phyloP scores from a whole-genome alignment of 2,797 vertebrate species.

The Enteromius viviparus region DNA sequence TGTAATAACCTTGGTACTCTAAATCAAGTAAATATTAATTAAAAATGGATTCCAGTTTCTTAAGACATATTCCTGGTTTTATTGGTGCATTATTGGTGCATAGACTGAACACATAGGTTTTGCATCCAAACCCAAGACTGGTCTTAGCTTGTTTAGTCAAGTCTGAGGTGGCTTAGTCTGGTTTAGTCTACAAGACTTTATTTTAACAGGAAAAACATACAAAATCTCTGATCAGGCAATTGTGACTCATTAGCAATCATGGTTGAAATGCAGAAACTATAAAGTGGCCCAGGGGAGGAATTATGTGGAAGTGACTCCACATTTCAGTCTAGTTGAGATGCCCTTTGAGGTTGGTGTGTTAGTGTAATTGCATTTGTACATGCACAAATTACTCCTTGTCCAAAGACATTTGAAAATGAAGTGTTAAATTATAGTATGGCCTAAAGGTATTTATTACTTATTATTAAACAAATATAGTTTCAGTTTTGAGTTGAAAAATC shows the following conservation, averaged over 20 bases:
- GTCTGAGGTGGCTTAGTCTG: background rate
- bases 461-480: background rate
- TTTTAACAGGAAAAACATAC: background rate
- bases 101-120: background rate
- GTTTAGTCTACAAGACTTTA: background rate
- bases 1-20: background rate
- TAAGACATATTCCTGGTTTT: background rate
- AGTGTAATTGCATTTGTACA: slow-evolving; percentile 39
- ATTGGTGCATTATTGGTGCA: background rate
- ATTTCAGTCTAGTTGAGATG: slow-evolving; percentile 48
- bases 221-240: background rate
- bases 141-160: background rate
- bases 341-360: slow-evolving; percentile 57
- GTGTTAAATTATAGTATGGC: background rate
- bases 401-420: slow-evolving; percentile 7
- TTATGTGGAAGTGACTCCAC: slow-evolving; percentile 67
- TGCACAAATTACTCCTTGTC: slow-evolving; percentile 14
- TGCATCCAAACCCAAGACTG: background rate
- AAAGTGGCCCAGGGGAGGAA: slow-evolving; percentile 66
- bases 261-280: slow-evolving; percentile 64
- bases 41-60: background rate
- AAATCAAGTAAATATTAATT: background rate
- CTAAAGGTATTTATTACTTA: background rate
- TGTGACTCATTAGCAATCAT: slow-evolving; percentile 50
- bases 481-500: background rate